A percentile compares a stretch with the other conserved stretches of the same genome.
phyloP scores from a whole-genome alignment of 92 coral and sea anemone species.

The Micromussa lordhowensis region DNA sequence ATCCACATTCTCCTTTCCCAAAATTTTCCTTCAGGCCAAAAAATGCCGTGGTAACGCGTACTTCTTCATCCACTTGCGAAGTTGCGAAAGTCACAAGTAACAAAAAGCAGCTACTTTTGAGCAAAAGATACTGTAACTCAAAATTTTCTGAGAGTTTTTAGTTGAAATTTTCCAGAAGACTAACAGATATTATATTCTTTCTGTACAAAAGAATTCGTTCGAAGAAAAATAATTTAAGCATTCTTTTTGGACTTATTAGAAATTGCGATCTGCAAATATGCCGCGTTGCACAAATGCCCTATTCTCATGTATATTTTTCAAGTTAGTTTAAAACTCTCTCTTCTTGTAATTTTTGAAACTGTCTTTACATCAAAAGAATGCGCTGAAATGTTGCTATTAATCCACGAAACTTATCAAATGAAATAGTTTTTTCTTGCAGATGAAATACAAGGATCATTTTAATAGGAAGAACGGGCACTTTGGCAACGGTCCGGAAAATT shows the following conservation, averaged over 20 bases:
- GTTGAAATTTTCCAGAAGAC: neutral
- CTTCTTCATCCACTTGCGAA: neutral
- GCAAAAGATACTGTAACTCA: neutral
- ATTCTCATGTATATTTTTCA: neutral
- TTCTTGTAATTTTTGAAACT: neutral
- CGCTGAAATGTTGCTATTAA: too few species aligned
- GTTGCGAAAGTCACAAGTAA: neutral
- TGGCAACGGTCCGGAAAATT: too few species aligned
- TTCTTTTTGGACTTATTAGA: neutral
- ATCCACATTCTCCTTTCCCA: neutral
- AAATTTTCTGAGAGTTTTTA: neutral
- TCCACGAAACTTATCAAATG: too few species aligned
- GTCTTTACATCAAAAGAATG: neutral
- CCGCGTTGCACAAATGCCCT: slow-evolving; percentile 6
- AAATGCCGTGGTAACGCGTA: neutral
- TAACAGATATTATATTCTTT: neutral
- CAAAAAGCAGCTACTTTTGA: neutral
- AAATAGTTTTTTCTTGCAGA: too few species aligned
- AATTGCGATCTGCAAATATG: neutral
- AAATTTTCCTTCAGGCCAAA: neutral
- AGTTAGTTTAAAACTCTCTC: neutral
- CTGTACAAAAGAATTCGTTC: neutral
- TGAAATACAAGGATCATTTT: too few species aligned
- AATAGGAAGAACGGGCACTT: too few species aligned
- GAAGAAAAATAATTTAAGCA: neutral